Conservation (phyloP, 1,140 invertebrate genomes). For the Nilaparvata lugens region DNA sequence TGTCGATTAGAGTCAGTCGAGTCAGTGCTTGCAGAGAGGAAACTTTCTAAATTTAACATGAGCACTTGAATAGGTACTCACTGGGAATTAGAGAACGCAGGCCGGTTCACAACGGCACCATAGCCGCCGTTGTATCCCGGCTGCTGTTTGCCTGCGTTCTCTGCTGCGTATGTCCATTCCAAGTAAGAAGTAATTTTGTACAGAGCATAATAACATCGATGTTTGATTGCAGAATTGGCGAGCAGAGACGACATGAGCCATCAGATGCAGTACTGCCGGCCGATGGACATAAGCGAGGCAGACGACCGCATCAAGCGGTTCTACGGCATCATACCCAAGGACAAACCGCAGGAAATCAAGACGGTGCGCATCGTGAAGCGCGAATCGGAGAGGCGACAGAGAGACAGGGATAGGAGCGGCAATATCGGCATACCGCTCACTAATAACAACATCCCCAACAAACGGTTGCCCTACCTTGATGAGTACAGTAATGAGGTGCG, state of each 20-base stretch:
- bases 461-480: constrained; percentile 26
- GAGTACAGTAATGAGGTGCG: constrained; percentile 13
- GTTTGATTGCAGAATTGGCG: background rate
- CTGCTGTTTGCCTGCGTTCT: too few relatives aligned
- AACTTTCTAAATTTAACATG: too few relatives aligned
- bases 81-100: too few relatives aligned
- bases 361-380: constrained; percentile 89
- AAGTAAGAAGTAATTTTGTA: too few relatives aligned
- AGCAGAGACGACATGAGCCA: background rate
- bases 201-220: too few relatives aligned
- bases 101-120: too few relatives aligned
- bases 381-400: constrained; percentile 73
- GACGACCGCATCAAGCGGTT: constrained; percentile 48
- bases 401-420: constrained; percentile 51
- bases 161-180: too few relatives aligned
- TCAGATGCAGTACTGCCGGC: constrained; percentile 18
- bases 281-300: constrained; percentile 43
- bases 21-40: too few relatives aligned
- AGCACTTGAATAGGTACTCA: too few relatives aligned
- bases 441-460: constrained; percentile 11
- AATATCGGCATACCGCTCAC: constrained; percentile 40
- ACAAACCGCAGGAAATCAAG: constrained; percentile 81
- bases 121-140: too few relatives aligned
- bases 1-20: too few relatives aligned
- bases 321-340: constrained; percentile 58